Evolutionary conservation across 2,113 vertebrate genomes (phyloP).

Genomic region (Mastomys natalensis): DNA sequence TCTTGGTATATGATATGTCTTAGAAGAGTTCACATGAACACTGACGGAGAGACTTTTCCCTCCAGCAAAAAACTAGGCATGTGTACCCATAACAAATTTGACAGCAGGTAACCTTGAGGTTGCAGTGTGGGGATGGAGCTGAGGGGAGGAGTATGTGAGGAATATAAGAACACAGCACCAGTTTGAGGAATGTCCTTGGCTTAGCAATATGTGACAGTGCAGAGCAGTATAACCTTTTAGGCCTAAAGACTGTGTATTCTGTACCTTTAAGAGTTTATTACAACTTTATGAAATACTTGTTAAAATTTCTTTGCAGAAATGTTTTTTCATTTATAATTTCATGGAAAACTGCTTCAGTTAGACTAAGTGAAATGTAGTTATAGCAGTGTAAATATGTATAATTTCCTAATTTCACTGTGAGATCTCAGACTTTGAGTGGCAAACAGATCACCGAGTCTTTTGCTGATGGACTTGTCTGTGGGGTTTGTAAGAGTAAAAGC

Average conservation of each 20-base stretch:
- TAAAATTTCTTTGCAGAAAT: conserved; percentile 74
- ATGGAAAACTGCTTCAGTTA: conserved; percentile 87
- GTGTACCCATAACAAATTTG: conserved; percentile 44
- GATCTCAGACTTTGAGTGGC: conserved; percentile 84
- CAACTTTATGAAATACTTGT: conserved; percentile 83
- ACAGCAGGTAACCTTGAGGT: conserved; percentile 60
- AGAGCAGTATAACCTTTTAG: conserved; percentile 75
- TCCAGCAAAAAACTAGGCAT: conserved; percentile 53
- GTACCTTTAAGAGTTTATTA: conserved; percentile 83
- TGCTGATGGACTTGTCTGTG: conserved; percentile 77
- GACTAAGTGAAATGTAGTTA: conserved; percentile 81
- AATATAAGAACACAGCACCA: conserved; percentile 56
- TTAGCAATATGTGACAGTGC: conserved; percentile 80
- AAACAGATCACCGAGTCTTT: conserved; percentile 82
- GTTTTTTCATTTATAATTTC: conserved; percentile 84
- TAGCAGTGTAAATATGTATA: conserved; percentile 86
- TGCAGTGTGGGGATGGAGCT: not conserved
- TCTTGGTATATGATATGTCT: not conserved
- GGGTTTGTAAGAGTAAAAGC: conserved; percentile 71
- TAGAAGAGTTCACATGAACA: not conserved
- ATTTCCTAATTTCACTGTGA: conserved; percentile 89
- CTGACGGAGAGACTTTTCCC: not conserved
- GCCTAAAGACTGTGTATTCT: conserved; percentile 78
- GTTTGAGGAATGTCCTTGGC: conserved; percentile 73
- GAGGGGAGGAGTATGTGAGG: conserved; percentile 63